These are phyloP conservation scores for Tursiops truncatus DNA, from an alignment of 2,113 vertebrate genomes.

Conservation along the genomic window DNA sequence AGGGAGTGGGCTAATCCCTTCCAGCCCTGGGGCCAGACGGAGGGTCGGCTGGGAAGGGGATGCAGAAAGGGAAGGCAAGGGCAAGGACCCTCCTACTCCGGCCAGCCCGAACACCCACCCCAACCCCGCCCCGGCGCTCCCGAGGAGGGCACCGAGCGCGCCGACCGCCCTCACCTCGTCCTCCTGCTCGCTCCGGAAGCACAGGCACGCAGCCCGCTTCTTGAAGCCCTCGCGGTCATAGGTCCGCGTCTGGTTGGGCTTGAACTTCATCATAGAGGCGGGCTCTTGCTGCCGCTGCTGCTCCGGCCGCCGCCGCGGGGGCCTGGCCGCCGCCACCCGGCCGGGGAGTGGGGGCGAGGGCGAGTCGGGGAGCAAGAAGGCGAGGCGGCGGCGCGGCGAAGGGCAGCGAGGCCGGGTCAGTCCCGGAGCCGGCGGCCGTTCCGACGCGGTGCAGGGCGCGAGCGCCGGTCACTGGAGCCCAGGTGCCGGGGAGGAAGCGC, in stretches of 20 bases:
- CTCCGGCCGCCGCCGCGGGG: slow-evolving; percentile 65
- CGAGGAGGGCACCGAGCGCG: not conserved
- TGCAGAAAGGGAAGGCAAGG: not conserved
- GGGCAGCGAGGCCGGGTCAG: not conserved
- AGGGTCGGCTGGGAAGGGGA: not conserved
- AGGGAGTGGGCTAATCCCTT: not conserved
- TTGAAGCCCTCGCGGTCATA: slow-evolving; percentile 98
- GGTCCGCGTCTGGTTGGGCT: slow-evolving; percentile 97
- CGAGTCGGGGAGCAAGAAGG: not conserved
- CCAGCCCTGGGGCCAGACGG: not conserved
- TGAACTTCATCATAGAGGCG: slow-evolving; percentile 96
- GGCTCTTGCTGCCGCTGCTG: slow-evolving; percentile 61
- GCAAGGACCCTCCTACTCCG: too few relatives aligned
- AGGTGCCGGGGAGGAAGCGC: slow-evolving; percentile 11
- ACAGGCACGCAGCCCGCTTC: slow-evolving; percentile 94
- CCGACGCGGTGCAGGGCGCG: not conserved
- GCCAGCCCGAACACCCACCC: not conserved
- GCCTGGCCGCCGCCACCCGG: slow-evolving; percentile 73
- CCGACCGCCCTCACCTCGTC: slow-evolving; percentile 89
- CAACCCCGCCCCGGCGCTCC: not conserved
- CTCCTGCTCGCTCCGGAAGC: slow-evolving; percentile 93
- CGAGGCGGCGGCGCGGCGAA: not conserved
- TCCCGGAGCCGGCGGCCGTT: not conserved
- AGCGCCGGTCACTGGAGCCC: slow-evolving; percentile 52
- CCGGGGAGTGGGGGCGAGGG: slow-evolving; percentile 28